phyloP scores from a whole-genome alignment of 35 echinoderm and acorn worm species.

The Acanthaster planci region DNA sequence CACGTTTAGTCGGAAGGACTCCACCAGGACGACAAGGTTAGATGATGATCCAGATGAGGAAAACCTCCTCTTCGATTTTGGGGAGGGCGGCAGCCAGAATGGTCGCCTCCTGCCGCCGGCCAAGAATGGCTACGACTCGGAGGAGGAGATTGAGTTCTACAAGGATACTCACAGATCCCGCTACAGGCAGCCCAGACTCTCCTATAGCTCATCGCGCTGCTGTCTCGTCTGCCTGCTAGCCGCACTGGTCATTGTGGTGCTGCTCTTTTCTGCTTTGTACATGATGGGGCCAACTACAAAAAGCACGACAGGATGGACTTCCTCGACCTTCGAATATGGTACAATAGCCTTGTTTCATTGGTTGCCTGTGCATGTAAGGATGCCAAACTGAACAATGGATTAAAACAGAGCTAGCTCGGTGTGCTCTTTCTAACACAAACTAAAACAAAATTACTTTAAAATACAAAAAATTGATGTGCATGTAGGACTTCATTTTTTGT shows the following conservation, averaged over 20 bases:
- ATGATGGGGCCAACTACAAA: neutral
- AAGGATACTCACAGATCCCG: neutral
- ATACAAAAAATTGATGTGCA: too few relatives aligned
- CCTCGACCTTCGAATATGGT: neutral
- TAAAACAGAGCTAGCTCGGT: too few relatives aligned
- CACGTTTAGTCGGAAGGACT: neutral
- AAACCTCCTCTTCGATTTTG: neutral
- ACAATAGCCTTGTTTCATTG: neutral
- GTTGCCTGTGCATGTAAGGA: too few relatives aligned
- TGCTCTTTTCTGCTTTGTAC: neutral
- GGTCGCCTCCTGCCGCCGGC: neutral
- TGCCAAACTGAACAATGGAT: too few relatives aligned
- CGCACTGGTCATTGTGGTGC: neutral
- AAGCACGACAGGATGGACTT: neutral
- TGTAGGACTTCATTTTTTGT: too few relatives aligned
- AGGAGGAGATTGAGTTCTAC: slow-evolving; percentile 23
- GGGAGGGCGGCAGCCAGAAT: neutral
- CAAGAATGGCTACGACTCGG: neutral
- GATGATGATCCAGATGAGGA: neutral
- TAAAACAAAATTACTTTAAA: too few relatives aligned
- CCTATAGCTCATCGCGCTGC: neutral
- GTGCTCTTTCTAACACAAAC: too few relatives aligned
- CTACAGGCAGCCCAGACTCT: neutral
- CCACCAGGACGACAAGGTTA: neutral
- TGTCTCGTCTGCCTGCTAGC: neutral